Conservation (phyloP, 1,140 invertebrate species). For the Notospermus geniculatus region DNA sequence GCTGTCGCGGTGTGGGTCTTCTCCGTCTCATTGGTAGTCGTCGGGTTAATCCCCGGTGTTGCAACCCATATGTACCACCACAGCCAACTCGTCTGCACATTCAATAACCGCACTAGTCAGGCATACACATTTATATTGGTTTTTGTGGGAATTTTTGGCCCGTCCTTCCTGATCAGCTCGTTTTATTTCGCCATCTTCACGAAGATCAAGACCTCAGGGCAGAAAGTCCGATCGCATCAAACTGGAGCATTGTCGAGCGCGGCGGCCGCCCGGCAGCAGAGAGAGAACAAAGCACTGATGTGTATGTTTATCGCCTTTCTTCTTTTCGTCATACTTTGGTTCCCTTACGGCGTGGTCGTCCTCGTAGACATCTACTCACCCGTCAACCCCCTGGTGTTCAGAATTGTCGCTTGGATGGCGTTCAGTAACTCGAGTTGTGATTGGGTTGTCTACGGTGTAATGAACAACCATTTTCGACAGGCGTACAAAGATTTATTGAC, state of each 20-base stretch:
- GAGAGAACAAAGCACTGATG: neutral
- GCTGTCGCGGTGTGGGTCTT: slow-evolving; percentile 8
- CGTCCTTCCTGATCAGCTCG: slow-evolving; percentile 10
- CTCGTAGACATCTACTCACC: neutral
- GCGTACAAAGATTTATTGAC: slow-evolving; percentile 14
- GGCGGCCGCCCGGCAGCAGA: neutral
- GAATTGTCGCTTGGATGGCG: slow-evolving; percentile 9
- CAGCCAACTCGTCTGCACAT: slow-evolving; percentile 18
- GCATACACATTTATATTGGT: slow-evolving; percentile 16
- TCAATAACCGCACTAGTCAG: slow-evolving; percentile 6
- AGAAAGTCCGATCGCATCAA: neutral
- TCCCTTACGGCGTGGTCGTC: slow-evolving; percentile 5
- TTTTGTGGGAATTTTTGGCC: slow-evolving; percentile 6
- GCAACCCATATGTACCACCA: slow-evolving; percentile 16
- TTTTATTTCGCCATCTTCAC: slow-evolving; percentile 9
- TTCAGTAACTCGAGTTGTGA: slow-evolving; percentile 26
- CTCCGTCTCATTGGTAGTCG: slow-evolving; percentile 4
- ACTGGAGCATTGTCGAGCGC: slow-evolving; percentile 7
- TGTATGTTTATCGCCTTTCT: slow-evolving; percentile 13
- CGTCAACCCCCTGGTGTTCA: slow-evolving; percentile 4
- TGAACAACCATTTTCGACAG: slow-evolving; percentile 21
- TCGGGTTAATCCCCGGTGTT: slow-evolving; percentile 13
- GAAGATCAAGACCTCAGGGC: neutral
- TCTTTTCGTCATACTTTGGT: slow-evolving; percentile 9
- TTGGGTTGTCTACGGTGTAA: slow-evolving; percentile 25